Evolutionary conservation across 2,888 invertebrate genomes (phyloP), one percentile per base, ranked within the genome.

Genomic region (Nebria salina): DNA sequence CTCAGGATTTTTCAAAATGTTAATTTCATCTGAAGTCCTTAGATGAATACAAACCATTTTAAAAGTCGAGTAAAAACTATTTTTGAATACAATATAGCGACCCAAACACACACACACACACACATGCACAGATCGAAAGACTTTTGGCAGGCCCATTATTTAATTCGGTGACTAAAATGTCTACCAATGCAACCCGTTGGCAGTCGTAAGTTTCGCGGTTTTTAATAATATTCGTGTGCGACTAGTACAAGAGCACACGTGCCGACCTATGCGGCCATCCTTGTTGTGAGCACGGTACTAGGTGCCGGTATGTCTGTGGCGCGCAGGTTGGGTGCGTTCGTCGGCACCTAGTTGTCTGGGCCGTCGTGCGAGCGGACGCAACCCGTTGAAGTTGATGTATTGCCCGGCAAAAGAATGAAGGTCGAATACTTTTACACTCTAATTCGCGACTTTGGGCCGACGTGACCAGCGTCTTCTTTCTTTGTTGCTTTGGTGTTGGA

Each of bases 371-470:
- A 34, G 34, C 76, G 76, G 43, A 72, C 76, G 76, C 64, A 66
- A 34, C 65, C 76, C 64, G 76, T 43, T 82, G 82, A 82, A 74
- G 76, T 82, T 83, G 83, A 83, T 83, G 83, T 78, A 83, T 83
- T 76, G 82, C 76, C 72, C 64, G 80, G 80, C 65, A 70, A 72
- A 75, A 80, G 77, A 76, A 82, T 74, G 83, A 83, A 83, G 83
- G 83, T 77, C 83, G 82, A 74, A 83, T 83, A 83, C 79, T 83
- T 83, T 82, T 82, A 82, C 82, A 82, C 82, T 76, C 78, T 82
- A 82, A 82, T 82, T 82, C 81, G 82, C 82, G 81, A 75, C 78
- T 78, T 72, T 65, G 78, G 34, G 26, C 78, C 65, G 73, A 78
- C 78, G 78, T 78, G 78, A 54, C 54, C 54, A 54, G 8, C 54